Conservation (phyloP, 2,797 vertebrate species). For the Takifugu rubripes region DNA sequence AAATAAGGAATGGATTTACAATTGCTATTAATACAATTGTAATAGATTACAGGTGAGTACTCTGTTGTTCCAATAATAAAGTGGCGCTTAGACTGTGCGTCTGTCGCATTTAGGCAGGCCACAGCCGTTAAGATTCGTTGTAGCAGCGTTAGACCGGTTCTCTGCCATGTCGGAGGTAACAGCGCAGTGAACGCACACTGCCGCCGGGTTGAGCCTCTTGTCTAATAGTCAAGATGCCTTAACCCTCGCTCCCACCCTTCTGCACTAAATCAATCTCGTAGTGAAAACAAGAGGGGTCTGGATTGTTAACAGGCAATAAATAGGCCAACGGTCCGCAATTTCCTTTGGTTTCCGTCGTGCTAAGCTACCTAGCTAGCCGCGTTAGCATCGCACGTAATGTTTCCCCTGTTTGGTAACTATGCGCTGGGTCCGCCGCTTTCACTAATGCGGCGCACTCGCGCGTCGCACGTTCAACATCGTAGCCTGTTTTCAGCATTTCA, state of each 20-base stretch:
- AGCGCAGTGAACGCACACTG: conserved; percentile 55
- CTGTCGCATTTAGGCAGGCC: background rate
- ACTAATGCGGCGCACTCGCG: conserved; percentile 35
- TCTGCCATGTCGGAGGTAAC: conserved; percentile 71
- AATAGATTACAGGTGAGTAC: conserved; percentile 74
- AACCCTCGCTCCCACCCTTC: background rate
- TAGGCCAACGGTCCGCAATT: no score
- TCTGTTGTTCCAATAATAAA: background rate
- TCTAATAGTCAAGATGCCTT: conserved; percentile 19
- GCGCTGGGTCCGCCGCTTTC: conserved; percentile 47
- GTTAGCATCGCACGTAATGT: conserved; percentile 38
- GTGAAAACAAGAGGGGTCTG: no score
- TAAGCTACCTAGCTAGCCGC: conserved; percentile 36
- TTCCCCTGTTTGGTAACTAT: conserved; percentile 35
- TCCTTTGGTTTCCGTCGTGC: conserved; percentile 18
- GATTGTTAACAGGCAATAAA: no score
- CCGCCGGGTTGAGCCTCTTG: conserved; percentile 76
- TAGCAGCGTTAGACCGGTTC: conserved; percentile 67
- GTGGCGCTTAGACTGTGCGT: background rate
- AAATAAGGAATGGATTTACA: conserved; percentile 86
- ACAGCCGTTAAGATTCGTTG: conserved; percentile 5
- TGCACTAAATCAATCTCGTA: background rate
- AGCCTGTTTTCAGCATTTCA: background rate
- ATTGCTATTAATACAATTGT: conserved; percentile 70
- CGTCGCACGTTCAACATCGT: background rate